Conservation (phyloP, 2,888 invertebrate species). For the Agonopterix alstromeriana region DNA sequence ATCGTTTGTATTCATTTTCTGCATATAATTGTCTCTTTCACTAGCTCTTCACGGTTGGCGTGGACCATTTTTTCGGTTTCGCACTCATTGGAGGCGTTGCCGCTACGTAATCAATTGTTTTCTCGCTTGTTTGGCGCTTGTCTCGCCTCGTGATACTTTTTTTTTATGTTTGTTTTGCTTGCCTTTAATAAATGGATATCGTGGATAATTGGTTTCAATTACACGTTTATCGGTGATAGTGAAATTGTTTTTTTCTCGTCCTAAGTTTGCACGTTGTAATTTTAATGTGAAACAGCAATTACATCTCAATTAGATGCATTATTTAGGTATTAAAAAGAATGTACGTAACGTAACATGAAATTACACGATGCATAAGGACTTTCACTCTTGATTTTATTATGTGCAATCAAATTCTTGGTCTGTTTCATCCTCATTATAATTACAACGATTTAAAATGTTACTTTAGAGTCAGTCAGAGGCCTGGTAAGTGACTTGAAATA, state of each 20-base stretch:
- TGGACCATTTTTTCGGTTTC: conserved; percentile 55
- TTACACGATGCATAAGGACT: conserved; percentile 2
- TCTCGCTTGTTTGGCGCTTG: conserved; percentile 33
- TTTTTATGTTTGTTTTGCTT: conserved; percentile 16
- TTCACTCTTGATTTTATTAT: conserved; percentile 6
- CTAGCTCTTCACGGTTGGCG: conserved; percentile 49
- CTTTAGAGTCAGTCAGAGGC: background rate
- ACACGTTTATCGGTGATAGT: conserved; percentile 8
- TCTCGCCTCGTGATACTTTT: conserved; percentile 25
- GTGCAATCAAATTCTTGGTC: conserved; percentile 1
- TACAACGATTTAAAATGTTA: background rate
- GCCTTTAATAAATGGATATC: conserved; percentile 6
- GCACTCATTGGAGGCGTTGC: conserved; percentile 57
- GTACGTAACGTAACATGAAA: conserved; percentile 2
- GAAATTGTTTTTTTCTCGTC: conserved; percentile 3
- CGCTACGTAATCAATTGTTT: conserved; percentile 60
- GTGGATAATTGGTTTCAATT: conserved; percentile 14
- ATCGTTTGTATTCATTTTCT: conserved; percentile 26
- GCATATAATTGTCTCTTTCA: conserved; percentile 40
- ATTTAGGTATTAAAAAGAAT: conserved; percentile 3
- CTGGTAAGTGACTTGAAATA: too few species aligned
- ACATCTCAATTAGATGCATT: conserved; percentile 4
- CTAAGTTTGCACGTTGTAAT: background rate
- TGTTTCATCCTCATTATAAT: conserved; percentile 4
- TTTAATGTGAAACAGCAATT: conserved; percentile 1